Conservation (phyloP, 2,888 invertebrate species). For the Dryomyza anilis region DNA sequence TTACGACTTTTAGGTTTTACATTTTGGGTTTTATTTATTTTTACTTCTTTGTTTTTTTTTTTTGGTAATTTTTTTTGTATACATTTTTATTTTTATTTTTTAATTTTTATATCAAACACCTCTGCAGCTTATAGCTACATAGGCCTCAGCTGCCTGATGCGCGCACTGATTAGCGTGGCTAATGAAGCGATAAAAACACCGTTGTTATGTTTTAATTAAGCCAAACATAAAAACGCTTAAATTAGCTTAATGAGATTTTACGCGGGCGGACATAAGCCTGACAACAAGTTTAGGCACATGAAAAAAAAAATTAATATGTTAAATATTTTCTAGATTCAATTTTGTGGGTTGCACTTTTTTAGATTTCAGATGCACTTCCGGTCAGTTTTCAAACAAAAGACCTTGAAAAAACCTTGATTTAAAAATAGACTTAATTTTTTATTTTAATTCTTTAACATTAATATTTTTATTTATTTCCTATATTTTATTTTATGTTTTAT, state of each 20-base stretch:
- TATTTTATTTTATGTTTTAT: not conserved
- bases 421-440: no score
- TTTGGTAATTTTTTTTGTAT: not conserved
- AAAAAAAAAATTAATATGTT: no score
- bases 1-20: no score
- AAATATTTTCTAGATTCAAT: no score
- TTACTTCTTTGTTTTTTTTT: not conserved
- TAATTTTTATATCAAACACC: no score
- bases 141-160: no score
- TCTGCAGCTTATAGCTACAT: no score
- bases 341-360: no score
- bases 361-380: no score
- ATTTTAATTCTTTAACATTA: not conserved
- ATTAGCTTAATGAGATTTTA: not conserved
- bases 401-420: no score
- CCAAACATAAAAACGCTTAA: not conserved
- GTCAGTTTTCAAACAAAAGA: no score
- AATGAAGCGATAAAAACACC: not conserved
- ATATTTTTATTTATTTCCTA: not conserved
- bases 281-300: no score
- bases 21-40: not conserved
- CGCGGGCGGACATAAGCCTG: not conserved
- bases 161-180: not conserved
- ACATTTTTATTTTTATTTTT: not conserved
- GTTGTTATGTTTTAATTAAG: not conserved